A percentile compares a stretch with the other conserved stretches of the same genome.
phyloP scores from a whole-genome alignment of 2,797 vertebrate genomes.

The Bovichtus variegatus region DNA sequence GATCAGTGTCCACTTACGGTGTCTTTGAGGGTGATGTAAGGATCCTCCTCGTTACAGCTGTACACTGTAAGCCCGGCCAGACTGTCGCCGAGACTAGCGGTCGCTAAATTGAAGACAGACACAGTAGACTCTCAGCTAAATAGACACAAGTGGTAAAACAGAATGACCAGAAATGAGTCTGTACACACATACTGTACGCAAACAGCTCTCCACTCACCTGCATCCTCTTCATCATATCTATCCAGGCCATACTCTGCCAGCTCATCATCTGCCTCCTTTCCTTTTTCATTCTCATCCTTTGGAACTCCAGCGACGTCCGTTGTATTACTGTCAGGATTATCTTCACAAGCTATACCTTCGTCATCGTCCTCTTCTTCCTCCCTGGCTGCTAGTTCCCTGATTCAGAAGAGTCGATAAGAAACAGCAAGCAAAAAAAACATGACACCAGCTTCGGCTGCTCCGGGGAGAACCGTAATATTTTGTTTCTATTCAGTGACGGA shows the following conservation, averaged over 20 bases:
- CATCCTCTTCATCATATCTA: slow-evolving; percentile 90
- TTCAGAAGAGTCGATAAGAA: background rate
- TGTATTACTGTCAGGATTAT: slow-evolving; percentile 31
- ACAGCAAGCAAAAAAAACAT: background rate
- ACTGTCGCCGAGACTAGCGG: slow-evolving; percentile 90
- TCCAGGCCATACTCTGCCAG: slow-evolving; percentile 94
- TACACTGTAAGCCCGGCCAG: slow-evolving; percentile 93
- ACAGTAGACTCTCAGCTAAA: no score
- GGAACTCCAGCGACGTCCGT: slow-evolving; percentile 32
- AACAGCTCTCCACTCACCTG: slow-evolving; percentile 76
- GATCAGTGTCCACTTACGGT: slow-evolving; percentile 86
- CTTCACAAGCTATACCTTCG: slow-evolving; percentile 69
- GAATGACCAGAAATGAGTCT: background rate
- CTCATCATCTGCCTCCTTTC: slow-evolving; percentile 84
- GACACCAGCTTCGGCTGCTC: background rate
- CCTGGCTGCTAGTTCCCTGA: slow-evolving; percentile 79
- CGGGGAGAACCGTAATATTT: background rate
- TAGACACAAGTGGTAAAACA: background rate
- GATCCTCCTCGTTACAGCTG: slow-evolving; percentile 92
- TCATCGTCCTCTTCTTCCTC: slow-evolving; percentile 85
- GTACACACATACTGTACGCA: background rate
- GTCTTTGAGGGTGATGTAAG: slow-evolving; percentile 95
- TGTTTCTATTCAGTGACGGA: background rate
- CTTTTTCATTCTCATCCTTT: slow-evolving; percentile 58
- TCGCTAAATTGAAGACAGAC: slow-evolving; percentile 70